These are phyloP conservation scores for Callospermophilus lateralis DNA, from an alignment of 2,113 vertebrate species.

Conservation along the genomic window DNA sequence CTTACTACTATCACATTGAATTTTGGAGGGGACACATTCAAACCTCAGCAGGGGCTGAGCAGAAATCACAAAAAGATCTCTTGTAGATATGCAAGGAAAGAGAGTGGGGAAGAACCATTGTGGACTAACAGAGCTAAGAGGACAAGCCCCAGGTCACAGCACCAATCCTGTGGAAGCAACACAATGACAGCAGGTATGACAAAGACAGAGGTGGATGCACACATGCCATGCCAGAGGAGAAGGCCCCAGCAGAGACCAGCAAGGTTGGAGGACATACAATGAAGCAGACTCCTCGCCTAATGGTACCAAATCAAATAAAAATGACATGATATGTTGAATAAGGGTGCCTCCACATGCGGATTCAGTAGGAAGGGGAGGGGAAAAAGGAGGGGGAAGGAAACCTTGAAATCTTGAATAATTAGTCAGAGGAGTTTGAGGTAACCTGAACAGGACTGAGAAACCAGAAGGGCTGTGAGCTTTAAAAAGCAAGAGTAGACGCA, in stretches of 20 bases:
- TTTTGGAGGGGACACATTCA: not conserved
- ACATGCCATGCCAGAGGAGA: not conserved
- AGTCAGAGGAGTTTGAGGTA: not conserved
- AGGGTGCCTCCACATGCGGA: not conserved
- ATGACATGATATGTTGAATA: not conserved
- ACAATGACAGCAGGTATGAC: not conserved
- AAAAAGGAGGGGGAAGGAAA: not conserved
- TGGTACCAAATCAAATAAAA: not conserved
- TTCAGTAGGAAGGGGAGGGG: not conserved
- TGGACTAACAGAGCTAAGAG: not conserved
- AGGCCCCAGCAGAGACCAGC: not conserved
- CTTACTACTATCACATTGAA: not conserved
- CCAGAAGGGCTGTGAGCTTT: not conserved
- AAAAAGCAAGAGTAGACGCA: not conserved
- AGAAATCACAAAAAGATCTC: not conserved
- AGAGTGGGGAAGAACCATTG: not conserved
- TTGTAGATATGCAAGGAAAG: not conserved
- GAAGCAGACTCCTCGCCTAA: not conserved
- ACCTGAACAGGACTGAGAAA: not conserved
- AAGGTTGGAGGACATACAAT: not conserved
- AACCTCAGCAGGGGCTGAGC: fast-evolving
- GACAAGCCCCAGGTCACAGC: not conserved
- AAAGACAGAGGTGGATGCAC: not conserved
- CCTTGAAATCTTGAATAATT: not conserved
- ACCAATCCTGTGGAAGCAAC: not conserved